Evolutionary conservation across 2,888 invertebrate species (phyloP), one percentile per base, ranked within the genome.

Genomic region (Ecdyonurus torrentis): DNA sequence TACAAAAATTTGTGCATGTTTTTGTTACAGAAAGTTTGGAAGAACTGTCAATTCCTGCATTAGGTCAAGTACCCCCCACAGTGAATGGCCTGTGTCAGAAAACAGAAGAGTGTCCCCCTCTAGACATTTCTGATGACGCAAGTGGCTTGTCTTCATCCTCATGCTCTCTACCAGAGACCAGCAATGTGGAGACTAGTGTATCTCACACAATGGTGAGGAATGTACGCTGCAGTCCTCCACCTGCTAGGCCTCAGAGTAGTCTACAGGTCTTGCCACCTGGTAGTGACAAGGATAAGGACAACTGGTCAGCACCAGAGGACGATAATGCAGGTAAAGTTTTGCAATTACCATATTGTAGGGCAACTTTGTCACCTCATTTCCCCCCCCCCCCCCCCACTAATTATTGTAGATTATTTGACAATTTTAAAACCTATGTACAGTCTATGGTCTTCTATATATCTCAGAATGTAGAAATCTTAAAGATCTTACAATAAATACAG

Each of bases 31-130:
- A 75, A 66, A 75, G 75, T 1, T 70, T 79, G 67, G 78, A 78
- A 64, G 72, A 73, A 58, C 67, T 78, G 61, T 76, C 77, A 52
- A 80, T 84, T 68, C 83, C 83, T n/a, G 72, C 77, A 2, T 63
- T 69, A 22, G 63, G 62, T 60, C 64, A 64, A 18, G 61, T 61
- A 52, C 65, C 63, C 63, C 55, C 63, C 61, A 52, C 55, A 37
- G 15, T 15, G 58, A 37, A 37, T 15, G 37, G 37, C 37, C 5
- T 15, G 15, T 58, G 23, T 23, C 24, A 23, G 2, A 63, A 59
- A 5, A 1, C 24, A 20, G 52, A 50, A 25, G 24, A 37, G 37
- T n/a, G n/a, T n/a, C 37, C 37, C 5, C 5, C 5, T 15, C 37
- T 37, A 5, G 37, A 37, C 37, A 15, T 15, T 15, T 37, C 37